A percentile compares a stretch with the other conserved stretches of the same genome.
phyloP scores from a whole-genome alignment of 1,140 invertebrate genomes.

The Drosophila nigromelanica region DNA sequence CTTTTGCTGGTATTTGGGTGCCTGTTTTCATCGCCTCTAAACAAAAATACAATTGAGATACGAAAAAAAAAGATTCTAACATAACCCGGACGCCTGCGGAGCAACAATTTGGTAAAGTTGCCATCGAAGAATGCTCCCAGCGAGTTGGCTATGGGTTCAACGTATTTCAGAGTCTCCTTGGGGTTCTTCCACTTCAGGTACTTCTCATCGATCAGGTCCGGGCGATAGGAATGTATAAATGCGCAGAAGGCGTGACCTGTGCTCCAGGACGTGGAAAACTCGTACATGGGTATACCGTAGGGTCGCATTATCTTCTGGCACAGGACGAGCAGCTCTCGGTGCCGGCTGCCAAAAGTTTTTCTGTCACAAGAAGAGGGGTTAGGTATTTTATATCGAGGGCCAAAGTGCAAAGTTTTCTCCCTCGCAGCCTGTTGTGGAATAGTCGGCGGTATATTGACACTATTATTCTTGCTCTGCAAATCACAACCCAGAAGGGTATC shows the following conservation, averaged over 20 bases:
- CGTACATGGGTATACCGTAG: constrained; percentile 66
- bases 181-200: constrained; percentile 10
- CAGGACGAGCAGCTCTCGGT: constrained; percentile 6
- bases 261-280: constrained; percentile 54
- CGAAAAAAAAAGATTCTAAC: constrained; percentile 16
- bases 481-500: background rate
- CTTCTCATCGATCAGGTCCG: constrained; percentile 36
- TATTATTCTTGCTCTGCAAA: background rate
- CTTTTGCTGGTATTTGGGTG: background rate
- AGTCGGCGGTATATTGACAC: too few species aligned
- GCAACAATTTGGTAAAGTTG: constrained; percentile 16
- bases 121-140: constrained; percentile 23
- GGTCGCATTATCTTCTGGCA: constrained; percentile 36
- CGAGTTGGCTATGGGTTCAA: background rate
- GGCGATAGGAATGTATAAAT: constrained; percentile 43
- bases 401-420: too few species aligned
- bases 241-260: constrained; percentile 57
- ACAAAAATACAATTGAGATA: constrained; percentile 18
- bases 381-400: too few species aligned
- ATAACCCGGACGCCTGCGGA: constrained; percentile 13
- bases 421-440: too few species aligned
- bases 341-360: constrained; percentile 46
- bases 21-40: background rate
- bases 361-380: constrained; percentile 7
- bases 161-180: constrained; percentile 22